Conservation (phyloP, 2,113 vertebrate genomes). For the Pelobates fuscus region DNA sequence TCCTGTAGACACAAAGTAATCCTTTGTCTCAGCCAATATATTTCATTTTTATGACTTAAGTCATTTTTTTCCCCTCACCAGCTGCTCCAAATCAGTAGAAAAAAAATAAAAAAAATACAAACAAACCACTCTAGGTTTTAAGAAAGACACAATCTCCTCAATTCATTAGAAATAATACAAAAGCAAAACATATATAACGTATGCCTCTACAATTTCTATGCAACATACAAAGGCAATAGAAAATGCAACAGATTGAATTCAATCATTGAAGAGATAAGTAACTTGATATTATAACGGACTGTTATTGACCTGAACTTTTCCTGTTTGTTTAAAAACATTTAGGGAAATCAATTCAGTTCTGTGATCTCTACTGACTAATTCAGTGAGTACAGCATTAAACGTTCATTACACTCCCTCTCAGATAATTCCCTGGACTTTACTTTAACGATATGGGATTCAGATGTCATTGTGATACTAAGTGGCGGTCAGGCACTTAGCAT, state of each 20-base stretch:
- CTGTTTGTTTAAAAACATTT: constrained; percentile 12
- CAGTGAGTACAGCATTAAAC: not conserved
- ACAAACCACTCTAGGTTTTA: not conserved
- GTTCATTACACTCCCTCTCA: not conserved
- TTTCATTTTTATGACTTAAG: constrained; percentile 46
- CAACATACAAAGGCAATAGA: too few species aligned
- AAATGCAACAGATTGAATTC: too few species aligned
- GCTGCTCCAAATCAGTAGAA: not conserved
- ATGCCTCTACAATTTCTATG: too few species aligned
- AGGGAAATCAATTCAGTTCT: constrained; percentile 11
- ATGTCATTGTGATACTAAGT: too few species aligned
- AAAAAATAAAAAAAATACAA: too few species aligned
- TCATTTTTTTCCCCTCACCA: constrained; percentile 3
- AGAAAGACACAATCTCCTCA: not conserved
- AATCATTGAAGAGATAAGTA: constrained; percentile 8
- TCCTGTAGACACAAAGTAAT: constrained; percentile 46
- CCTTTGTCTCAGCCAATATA: constrained; percentile 46
- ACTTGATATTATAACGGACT: not conserved
- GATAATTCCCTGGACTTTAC: not conserved
- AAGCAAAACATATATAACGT: constrained; percentile 10
- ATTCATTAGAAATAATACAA: not conserved
- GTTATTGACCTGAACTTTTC: constrained; percentile 5
- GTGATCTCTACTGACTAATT: not conserved
- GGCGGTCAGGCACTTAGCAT: too few species aligned
- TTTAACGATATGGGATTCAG: not conserved